Percentiles rank a stretch among this genome's conserved stretches.
phyloP scores from a whole-genome alignment of 2,888 invertebrate species.

The Calephelis perditalis region DNA sequence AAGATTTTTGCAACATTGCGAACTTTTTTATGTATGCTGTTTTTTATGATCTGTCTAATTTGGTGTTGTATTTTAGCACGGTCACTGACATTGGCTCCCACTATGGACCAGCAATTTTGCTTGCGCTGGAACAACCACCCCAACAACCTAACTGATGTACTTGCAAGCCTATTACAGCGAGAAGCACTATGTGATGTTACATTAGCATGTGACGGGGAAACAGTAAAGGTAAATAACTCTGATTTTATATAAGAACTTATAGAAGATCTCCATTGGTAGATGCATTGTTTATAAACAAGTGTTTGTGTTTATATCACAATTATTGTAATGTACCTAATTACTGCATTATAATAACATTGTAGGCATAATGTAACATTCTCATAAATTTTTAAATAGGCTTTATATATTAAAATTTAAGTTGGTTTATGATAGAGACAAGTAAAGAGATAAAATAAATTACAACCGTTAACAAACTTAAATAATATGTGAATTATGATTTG shows the following conservation, averaged over 20 bases:
- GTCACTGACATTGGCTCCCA: conserved; percentile 77
- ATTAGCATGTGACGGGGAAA: conserved; percentile 93
- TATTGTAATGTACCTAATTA: not conserved
- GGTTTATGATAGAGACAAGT: not conserved
- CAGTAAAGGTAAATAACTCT: conserved; percentile 81
- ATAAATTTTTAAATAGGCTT: no score
- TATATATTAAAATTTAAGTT: no score
- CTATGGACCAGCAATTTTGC: conserved; percentile 92
- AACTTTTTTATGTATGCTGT: conserved; percentile 26
- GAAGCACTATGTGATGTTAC: conserved; percentile 96
- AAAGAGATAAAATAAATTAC: not conserved
- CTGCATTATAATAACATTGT: not conserved
- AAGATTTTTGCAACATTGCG: conserved; percentile 26
- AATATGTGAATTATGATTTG: not conserved
- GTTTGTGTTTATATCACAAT: not conserved
- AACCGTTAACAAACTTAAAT: not conserved
- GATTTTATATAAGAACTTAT: conserved; percentile 6
- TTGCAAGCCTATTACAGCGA: conserved; percentile 90
- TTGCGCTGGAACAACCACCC: conserved; percentile 97
- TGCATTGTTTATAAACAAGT: conserved; percentile 7
- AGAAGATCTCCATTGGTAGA: not conserved
- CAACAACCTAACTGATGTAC: conserved; percentile 92
- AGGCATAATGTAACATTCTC: no score
- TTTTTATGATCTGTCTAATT: conserved; percentile 35
- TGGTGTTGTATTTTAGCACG: conserved; percentile 65